Evolutionary conservation across 1,140 invertebrate species (phyloP), one percentile per base, ranked within the genome.

Genomic region (Polyergus mexicanus): DNA sequence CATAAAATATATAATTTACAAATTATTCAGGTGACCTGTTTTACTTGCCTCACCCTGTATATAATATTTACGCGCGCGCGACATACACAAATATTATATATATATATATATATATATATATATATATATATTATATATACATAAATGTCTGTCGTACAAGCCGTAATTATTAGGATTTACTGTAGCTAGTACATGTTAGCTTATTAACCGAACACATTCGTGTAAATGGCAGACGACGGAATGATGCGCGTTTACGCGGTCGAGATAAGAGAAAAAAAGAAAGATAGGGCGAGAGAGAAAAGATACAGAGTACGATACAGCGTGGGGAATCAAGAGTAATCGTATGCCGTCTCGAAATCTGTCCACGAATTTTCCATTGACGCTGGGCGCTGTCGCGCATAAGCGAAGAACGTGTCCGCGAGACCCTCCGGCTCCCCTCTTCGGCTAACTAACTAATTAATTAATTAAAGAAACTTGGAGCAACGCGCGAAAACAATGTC

Each of bases 101-200:
- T 89, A 92, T 32, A 32, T 32, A 32, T 32, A 32, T 32, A 32
- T 32, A 32, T 32, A 32, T 32, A 32, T 32, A 32, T 32, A 32
- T 32, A 32, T 87, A 91, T 87, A 88, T 85, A 85, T 72, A 92
- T 19, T 65, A 91, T 19, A 51, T 51, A 51, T 91, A 92, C 84
- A 92, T 92, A 93, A 86, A 86, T 94, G 93, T 94, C 92, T 94
- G 91, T 94, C 91, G 93, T 94, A 93, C 92, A 94, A 94, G 91
- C 92, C 91, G 88, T 93, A 88, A 92, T 80, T 92, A 92, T 80
- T 92, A 92, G 87, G 88, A 91, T 92, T 90, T 91, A 93, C 89
- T 89, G 75, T 93, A 93, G 91, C 78, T 92, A 93, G 88, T 94
- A 93, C 86, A 76, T 93, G 93, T 94, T 93, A 93, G 91, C 80